Evolutionary conservation across 2,888 invertebrate species (phyloP), one percentile per base, ranked within the genome.

Genomic region (Campaea margaritaria): DNA sequence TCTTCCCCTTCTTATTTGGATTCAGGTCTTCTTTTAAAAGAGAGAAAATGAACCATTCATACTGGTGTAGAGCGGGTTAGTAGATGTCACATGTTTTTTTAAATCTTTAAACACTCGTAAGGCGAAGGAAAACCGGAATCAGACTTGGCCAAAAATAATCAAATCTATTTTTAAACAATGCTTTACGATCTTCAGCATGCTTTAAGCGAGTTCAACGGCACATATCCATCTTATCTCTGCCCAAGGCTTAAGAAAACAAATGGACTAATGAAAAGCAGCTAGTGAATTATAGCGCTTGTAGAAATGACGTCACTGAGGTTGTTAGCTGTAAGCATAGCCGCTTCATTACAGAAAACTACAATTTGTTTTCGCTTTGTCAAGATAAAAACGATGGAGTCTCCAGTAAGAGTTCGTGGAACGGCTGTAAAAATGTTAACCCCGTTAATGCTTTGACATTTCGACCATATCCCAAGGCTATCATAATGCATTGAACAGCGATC

Each of bases 201-300:
- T n/a, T n/a, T n/a, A n/a, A 34, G 14, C 10, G 15, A 27, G 43
- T 43, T 55, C 55, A 55, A 43, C 48, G 43, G n/a, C 48, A 43
- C 38, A 36, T 15, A 48, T n/a, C n/a, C n/a, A 55, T 48, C 36
- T 55, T 43, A 43, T 28, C 41, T 43, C 4, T 27, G 55, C 48
- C 43, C 36, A n/a, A 27, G 55, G 48, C 36, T 43, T 48, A 12
- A 8, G 2, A 42, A 48, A 48, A 21, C 21, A 43, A 48, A 47
- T 34, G 42, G 16, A 13, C 39, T 31, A n/a, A n/a, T n/a, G 38
- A 38, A 45, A 52, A 52, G 2, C 28, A 44, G 15, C 15, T 10
- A 34, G 13, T 38, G 21, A 21, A 21, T 5, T 21, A 21, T 2
- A 21, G 21, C 21, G n/a, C 21, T 21, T 21, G 21, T 21, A 21